Evolutionary conservation across 2,113 vertebrate species (phyloP), one percentile per base, ranked within the genome.

Genomic region (Miniopterus natalensis): DNA sequence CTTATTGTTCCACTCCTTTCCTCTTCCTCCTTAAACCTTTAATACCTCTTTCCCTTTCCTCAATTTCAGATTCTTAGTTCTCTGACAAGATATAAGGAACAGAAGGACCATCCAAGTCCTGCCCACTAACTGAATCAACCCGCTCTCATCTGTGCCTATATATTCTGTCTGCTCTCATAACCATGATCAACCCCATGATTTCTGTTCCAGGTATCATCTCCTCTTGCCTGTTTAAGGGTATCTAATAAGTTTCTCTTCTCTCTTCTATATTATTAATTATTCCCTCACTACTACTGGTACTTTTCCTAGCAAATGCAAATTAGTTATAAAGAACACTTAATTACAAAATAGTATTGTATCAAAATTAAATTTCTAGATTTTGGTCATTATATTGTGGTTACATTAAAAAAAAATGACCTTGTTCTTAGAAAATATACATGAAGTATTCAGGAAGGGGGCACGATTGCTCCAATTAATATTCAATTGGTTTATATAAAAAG

Each of bases 271-370:
- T 55, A 71, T 68, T 42, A 71, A 57, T 65, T 73, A 66, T 47
- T n/a, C 18, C 1, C 2, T 79, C 49, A 70, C 29, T 42, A 14
- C 21, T 70, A 23, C 36, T 36, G 36, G 36, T 36, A 66, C 66
- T 47, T 93, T 74, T 49, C 31, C 17, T 10, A 95, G 71, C 1
- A 84, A 80, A 73, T 55, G 71, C 5, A 95, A 73, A 92, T 40
- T 40, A 59, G 8, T 61, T 75, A 29, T 13, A 81, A 84, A 85
- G 42, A n/a, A 21, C 6, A 74, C n/a, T 75, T 88, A 53, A 86
- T 51, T 42, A 78, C 21, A 36, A 40, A 88, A 71, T 63, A 66
- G 15, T 68, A 17, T 42, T 40, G 14, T 42, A 75, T 12, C 25
- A 77, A 29, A 71, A 61, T 68, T 65, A 71, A 61, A 49, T 75